Conservation (phyloP, 2,113 vertebrate genomes). For the Hyperopisus bebe region DNA sequence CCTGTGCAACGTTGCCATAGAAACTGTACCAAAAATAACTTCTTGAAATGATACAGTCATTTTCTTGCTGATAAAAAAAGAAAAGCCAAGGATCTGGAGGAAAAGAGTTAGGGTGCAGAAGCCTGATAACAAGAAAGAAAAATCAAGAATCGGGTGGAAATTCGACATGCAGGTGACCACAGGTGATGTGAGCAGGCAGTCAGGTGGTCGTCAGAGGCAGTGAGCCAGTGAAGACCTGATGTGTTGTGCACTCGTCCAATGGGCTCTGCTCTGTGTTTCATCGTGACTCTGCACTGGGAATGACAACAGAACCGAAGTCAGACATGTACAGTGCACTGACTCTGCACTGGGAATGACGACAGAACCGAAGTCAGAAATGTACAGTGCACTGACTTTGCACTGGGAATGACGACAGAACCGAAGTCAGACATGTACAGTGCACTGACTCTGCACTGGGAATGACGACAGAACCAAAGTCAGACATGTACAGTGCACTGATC, state of each 20-base stretch:
- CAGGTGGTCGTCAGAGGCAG: neutral
- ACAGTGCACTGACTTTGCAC: no score
- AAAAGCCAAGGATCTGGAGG: neutral
- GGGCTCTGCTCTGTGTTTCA: neutral
- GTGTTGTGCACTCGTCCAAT: neutral
- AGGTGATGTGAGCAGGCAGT: neutral
- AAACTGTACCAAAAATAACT: constrained; percentile 43
- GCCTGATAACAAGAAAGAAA: neutral
- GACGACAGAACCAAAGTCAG: neutral
- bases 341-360: neutral
- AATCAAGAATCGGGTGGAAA: neutral
- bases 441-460: neutral
- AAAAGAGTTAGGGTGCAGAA: neutral
- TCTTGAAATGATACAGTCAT: constrained; percentile 32
- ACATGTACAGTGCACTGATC: neutral
- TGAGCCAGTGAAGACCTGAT: neutral
- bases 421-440: no score
- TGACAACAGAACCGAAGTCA: neutral
- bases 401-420: no score
- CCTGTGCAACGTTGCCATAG: constrained; percentile 36
- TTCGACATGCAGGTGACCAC: neutral
- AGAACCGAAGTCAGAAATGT: neutral
- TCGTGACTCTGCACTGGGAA: neutral
- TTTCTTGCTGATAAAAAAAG: constrained; percentile 25
- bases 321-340: neutral